Evolutionary conservation across 1,140 invertebrate genomes (phyloP).

Genomic region (Formica exsecta): DNA sequence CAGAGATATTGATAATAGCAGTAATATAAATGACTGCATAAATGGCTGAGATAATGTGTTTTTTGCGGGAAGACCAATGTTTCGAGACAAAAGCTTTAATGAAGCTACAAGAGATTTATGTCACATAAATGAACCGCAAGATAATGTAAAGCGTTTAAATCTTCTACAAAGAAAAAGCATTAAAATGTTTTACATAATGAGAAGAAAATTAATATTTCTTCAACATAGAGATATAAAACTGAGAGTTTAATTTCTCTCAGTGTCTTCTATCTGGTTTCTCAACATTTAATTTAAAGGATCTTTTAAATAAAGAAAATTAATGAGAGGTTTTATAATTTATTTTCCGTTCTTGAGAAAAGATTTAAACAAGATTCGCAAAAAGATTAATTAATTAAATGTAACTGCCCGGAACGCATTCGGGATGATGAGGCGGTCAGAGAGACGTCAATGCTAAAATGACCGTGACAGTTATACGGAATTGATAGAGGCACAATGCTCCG

Average conservation of each 20-base stretch:
- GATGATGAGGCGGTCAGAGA: not conserved
- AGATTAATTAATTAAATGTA: not conserved
- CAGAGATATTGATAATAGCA: not conserved
- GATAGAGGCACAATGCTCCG: constrained; percentile 36
- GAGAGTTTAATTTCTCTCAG: not conserved
- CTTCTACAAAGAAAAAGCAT: not conserved
- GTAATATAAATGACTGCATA: not conserved
- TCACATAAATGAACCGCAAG: not conserved
- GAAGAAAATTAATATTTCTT: not conserved
- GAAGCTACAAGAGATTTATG: not conserved
- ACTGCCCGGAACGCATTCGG: not conserved
- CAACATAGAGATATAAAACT: not conserved
- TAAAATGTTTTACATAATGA: constrained; percentile 2
- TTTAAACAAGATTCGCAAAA: not conserved
- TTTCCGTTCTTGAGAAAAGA: not conserved
- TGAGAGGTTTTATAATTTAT: not conserved
- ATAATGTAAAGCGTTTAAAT: constrained; percentile 12
- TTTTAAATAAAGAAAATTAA: not conserved
- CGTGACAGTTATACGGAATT: not conserved
- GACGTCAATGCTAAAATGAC: constrained; percentile 1
- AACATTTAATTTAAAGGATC: not conserved
- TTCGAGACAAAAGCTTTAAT: not conserved
- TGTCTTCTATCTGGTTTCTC: not conserved
- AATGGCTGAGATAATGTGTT: not conserved
- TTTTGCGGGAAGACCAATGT: not conserved